Evolutionary conservation across 2,797 vertebrate genomes (phyloP), one percentile per base, ranked within the genome.

Genomic region (Eremophila alpestris): DNA sequence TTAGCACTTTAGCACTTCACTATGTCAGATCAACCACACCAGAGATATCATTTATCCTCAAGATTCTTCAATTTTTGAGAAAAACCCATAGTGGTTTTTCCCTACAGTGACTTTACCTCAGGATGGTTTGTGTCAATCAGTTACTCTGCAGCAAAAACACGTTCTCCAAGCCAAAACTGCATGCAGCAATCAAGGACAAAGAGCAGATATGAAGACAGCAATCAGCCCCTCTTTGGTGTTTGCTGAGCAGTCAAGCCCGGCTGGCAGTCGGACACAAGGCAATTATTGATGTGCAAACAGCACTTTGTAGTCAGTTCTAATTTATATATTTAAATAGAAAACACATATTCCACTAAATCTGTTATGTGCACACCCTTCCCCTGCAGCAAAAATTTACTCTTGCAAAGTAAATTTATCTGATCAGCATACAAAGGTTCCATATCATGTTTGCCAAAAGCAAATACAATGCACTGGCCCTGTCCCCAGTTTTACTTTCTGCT

Each of bases 241-340:
- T 86, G 65, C 27, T 58, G 65, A 92, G 77, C 24, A 16, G 74
- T 45, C 36, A 46, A 74, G 59, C 69, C 41, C 43, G 43, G 43
- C 58, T 84, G 70, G 67, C 41, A 32, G 52, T 22, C 0, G 1
- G 67, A 78, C 55, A 87, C 59, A 67, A 89, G 20, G 87, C 64
- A 90, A 88, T 79, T 91, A 92, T 8, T 87, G 48, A 84, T 69
- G 56, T 79, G 83, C 70, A 90, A 94, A 94, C 40, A 87, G 55
- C 67, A 65, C 59, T 96, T 58, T 83, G 55, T 51, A 78, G 77
- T 56, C 46, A 27, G 36, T 63, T 93, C 88, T 80, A 67, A 93
- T 91, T 76, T 76, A 89, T 78, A 40, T 87, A 94, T 89, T 94
- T 92, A 89, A 96, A 93, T 40, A 92, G 77, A 87, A 69, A 91